These are phyloP conservation scores for Odontamblyopus rebecca DNA, from an alignment of 2,797 vertebrate genomes.

Conservation along the genomic window DNA sequence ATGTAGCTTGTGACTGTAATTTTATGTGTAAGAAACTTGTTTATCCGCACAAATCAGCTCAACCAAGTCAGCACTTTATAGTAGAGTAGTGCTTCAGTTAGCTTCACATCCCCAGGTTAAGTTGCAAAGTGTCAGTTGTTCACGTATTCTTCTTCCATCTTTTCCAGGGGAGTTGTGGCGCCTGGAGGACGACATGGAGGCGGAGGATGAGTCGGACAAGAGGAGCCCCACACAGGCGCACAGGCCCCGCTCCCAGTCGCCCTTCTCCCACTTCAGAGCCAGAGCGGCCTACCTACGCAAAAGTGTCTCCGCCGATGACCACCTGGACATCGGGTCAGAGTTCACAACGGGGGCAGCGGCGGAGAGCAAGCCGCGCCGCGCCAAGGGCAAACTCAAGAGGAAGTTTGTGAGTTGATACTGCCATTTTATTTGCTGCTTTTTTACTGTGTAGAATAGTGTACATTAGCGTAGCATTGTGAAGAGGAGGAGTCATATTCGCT, in stretches of 20 bases:
- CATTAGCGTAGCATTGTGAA: not conserved
- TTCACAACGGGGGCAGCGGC: constrained; percentile 47
- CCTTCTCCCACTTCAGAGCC: constrained; percentile 81
- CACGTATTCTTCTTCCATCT: not conserved
- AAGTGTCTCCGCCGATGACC: constrained; percentile 87
- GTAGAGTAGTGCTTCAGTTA: too few species aligned
- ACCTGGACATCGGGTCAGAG: constrained; percentile 79
- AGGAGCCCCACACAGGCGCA: constrained; percentile 26
- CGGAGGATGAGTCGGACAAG: constrained; percentile 49
- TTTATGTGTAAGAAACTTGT: too few species aligned
- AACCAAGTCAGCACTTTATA: too few species aligned
- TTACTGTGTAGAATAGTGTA: too few species aligned
- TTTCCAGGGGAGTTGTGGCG: constrained; percentile 83
- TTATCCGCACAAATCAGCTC: too few species aligned
- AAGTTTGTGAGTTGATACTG: constrained; percentile 85
- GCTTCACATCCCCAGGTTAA: too few species aligned
- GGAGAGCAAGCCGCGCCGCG: constrained; percentile 45
- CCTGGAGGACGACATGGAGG: constrained; percentile 81
- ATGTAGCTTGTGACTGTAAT: too few species aligned
- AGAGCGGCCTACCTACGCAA: constrained; percentile 87
- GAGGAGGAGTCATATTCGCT: not conserved
- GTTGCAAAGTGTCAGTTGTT: not conserved
- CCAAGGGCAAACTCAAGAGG: constrained; percentile 86
- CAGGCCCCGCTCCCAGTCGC: constrained; percentile 77
- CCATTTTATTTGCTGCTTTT: not conserved